phyloP scores from a whole-genome alignment of 2,797 vertebrate genomes.

The Taenioides sp. region DNA sequence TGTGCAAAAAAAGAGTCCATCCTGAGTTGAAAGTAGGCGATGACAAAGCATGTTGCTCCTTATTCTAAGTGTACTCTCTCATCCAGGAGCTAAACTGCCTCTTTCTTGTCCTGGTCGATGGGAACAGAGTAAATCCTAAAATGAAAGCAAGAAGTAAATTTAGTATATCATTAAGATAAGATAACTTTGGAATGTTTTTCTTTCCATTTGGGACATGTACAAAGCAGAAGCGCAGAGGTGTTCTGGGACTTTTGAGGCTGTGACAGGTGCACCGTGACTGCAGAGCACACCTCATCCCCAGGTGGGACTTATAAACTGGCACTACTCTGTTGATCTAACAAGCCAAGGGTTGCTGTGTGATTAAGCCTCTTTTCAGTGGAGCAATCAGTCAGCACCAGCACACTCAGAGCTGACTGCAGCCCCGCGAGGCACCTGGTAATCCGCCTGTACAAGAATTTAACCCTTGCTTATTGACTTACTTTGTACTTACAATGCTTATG shows the following conservation, averaged over 20 bases:
- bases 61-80: constrained; percentile 35
- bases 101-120: constrained; percentile 76
- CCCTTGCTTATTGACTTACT: constrained; percentile 54
- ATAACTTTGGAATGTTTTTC: constrained; percentile 8
- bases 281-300: constrained; percentile 61
- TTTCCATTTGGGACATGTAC: constrained; percentile 30
- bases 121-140: constrained; percentile 78
- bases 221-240: constrained; percentile 23
- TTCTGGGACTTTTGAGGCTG: constrained; percentile 34
- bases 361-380: constrained; percentile 77
- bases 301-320: constrained; percentile 66
- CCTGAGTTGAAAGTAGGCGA: constrained; percentile 47
- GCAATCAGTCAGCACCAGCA: constrained; percentile 74
- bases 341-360: constrained; percentile 77
- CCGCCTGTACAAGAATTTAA: constrained; percentile 75
- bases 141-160: constrained; percentile 24
- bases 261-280: constrained; percentile 61
- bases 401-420: constrained; percentile 64
- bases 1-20: constrained; percentile 61
- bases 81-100: constrained; percentile 59
- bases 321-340: constrained; percentile 76
- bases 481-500: constrained; percentile 10
- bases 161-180: neutral
- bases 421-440: constrained; percentile 70
- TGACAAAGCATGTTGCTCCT: constrained; percentile 32